Base-by-base conservation (phyloP, 2,113 vertebrate genomes). In the Spheniscus mendiculus region DNA sequence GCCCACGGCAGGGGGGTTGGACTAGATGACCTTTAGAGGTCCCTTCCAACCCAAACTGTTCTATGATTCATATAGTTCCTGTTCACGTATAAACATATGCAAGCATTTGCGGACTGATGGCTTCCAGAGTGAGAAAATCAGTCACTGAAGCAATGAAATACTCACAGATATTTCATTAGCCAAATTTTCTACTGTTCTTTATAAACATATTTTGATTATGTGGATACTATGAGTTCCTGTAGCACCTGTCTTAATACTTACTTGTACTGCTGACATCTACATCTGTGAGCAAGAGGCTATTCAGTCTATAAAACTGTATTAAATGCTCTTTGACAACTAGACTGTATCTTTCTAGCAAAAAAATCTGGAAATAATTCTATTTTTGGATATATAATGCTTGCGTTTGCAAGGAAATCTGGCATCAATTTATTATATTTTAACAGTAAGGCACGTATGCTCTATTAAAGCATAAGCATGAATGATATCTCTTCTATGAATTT, bases 371-470 rank as follows among this genome's bases (percentile, higher is more conserved):
- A 30, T 53, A 10, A 36, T 78, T 91, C 10, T 11, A 0, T 6
- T 56, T 89, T 40, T 34, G 8, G 1, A 32, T 52, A 15, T 53
- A 15, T 19, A 34, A 71, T 67, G 21, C 27, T 82, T 83, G 5
- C 44, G 6, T 61, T 85, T 85, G 40, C 1, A 2, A 53, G 52
- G 38, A 88, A 93, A 26, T 66, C 34, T 83, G 66, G 3, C 11
- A 44, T 55, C 5, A 44, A 3, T 55, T 42, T 9, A 15, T 63
- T 59, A 26, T 45, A 52, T 34, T 6, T 3, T 38, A 63, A 81
- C 11, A 72, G 20, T 52, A 58, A 80, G 8, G 16, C 26, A 59
- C 0, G 0, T 27, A 22, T n/a, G 47, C 8, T 36, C 15, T 55
- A 8, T 59, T 90, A 55, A 88, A 84, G 12, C 6, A 5, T 59